Conservation (phyloP, 2,797 vertebrate species). For the Spea hammondii region DNA sequence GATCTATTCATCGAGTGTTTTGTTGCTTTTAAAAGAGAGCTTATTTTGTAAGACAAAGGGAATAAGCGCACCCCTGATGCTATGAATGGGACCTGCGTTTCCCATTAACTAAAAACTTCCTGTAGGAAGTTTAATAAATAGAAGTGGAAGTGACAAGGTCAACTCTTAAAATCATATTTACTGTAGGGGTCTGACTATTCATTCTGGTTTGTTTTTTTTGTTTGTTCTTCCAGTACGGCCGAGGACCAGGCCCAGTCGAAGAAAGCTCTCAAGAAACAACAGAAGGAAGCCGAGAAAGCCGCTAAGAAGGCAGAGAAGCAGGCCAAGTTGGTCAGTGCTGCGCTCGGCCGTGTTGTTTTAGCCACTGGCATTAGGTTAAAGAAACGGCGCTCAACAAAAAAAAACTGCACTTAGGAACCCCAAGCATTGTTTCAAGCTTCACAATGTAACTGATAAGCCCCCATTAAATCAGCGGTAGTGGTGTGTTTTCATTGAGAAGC, state of each 20-base stretch:
- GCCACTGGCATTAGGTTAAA: neutral
- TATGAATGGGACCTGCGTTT: constrained; percentile 79
- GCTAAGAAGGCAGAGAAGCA: constrained; percentile 81
- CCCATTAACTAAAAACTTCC: constrained; percentile 86
- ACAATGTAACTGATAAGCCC: too few relatives aligned
- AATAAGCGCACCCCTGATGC: constrained; percentile 67
- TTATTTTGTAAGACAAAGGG: constrained; percentile 71
- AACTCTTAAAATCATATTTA: constrained; percentile 62
- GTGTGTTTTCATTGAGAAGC: too few relatives aligned
- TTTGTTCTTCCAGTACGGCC: constrained; percentile 69
- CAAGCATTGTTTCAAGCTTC: neutral
- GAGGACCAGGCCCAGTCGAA: constrained; percentile 76
- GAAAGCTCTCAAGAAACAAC: constrained; percentile 79
- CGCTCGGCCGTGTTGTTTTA: constrained; percentile 29
- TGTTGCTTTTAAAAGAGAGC: constrained; percentile 70
- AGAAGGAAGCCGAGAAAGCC: constrained; percentile 81
- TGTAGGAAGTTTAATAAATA: constrained; percentile 81
- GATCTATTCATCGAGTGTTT: constrained; percentile 71
- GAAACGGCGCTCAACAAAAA: constrained; percentile 6
- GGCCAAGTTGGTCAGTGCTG: constrained; percentile 70
- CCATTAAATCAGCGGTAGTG: too few relatives aligned
- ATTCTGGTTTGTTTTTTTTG: constrained; percentile 68
- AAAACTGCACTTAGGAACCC: neutral
- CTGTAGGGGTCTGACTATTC: constrained; percentile 61
- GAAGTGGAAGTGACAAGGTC: constrained; percentile 76